Percentiles rank a stretch among this genome's conserved stretches.
Conservation (phyloP, 2,113 vertebrate genomes). For the Oenanthe oenanthe region DNA sequence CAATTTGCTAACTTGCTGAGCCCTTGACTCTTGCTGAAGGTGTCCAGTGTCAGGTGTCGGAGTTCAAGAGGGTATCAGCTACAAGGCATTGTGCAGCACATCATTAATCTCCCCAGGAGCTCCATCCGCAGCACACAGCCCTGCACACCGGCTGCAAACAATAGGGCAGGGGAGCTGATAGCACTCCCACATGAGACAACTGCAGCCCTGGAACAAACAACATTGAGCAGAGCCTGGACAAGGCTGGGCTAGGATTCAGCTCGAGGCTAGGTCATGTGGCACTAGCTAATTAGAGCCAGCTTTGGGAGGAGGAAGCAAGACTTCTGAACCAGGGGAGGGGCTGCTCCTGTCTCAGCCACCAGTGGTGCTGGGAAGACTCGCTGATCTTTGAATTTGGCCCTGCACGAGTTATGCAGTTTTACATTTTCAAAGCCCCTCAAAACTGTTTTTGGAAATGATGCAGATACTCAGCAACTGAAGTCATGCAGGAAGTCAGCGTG, state of each 20-base stretch:
- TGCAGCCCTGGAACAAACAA: background rate
- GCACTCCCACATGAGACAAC: background rate
- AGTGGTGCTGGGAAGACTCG: background rate
- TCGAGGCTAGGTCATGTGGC: background rate
- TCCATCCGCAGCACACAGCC: background rate
- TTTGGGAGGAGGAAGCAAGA: background rate
- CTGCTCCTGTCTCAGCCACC: background rate
- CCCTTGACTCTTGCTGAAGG: constrained; percentile 5
- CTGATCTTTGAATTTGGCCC: background rate
- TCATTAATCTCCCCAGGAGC: background rate
- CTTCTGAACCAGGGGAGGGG: background rate
- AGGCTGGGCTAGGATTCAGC: background rate
- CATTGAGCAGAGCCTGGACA: background rate
- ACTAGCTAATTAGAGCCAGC: background rate
- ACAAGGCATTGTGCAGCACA: constrained; percentile 30
- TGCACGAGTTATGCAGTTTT: background rate
- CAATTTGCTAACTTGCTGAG: constrained; percentile 9
- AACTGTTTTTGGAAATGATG: background rate
- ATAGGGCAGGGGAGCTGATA: background rate
- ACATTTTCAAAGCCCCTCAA: background rate
- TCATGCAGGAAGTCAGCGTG: background rate
- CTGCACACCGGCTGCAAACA: background rate
- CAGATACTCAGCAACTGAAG: background rate
- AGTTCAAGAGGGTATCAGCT: constrained; percentile 57
- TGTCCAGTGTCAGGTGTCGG: constrained; percentile 43